Base-by-base conservation (phyloP, 2,797 vertebrate species). In the Micromesistius poutassou region DNA sequence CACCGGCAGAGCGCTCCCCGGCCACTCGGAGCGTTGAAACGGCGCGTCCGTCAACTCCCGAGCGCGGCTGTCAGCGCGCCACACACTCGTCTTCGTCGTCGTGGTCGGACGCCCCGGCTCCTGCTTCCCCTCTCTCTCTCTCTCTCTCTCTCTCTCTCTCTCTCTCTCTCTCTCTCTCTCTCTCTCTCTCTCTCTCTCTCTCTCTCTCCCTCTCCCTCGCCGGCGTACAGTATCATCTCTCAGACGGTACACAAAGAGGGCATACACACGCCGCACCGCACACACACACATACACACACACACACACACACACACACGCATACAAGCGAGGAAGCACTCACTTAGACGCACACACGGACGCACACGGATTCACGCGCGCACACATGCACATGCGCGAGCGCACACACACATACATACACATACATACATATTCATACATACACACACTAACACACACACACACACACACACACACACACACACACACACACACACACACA, bases 41-140 rank as follows among this genome's bases (percentile, higher is more conserved):
- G 71, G 82, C 76, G 38, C 80, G 90, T 93, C 93, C 77, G 89
- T 94, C 93, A 93, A 90, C 92, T 87, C 19, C 88, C 88, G 72
- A 76, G 76, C 78, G 0, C 19, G 79, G 78, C 88, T 91, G 91
- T 91, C 90, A 91, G 89, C 85, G 35, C 84, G 77, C 79, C 80
- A 40, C 80, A 40, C 78, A 14, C 66, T 46, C 42, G 42, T 16
- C 42, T 46, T 46, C 42, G 12, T 46, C 42, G 42, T 13, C 42
- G 12, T 46, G 12, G 14, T 55, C 82, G 19, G 87, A 84, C 75
- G 79, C 81, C 62, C 74, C 74, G 74, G 74, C 82, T 73, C 30
- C 71, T 2, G 42, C 73, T 66, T 30, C 30, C 73, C 35, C 78
- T 62, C 78, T 62, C 14, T 31, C 30, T 55, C 30, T 22, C 74